Evolutionary conservation across 2,888 invertebrate genomes (phyloP).

Genomic region (Psylliodes chrysocephalus): DNA sequence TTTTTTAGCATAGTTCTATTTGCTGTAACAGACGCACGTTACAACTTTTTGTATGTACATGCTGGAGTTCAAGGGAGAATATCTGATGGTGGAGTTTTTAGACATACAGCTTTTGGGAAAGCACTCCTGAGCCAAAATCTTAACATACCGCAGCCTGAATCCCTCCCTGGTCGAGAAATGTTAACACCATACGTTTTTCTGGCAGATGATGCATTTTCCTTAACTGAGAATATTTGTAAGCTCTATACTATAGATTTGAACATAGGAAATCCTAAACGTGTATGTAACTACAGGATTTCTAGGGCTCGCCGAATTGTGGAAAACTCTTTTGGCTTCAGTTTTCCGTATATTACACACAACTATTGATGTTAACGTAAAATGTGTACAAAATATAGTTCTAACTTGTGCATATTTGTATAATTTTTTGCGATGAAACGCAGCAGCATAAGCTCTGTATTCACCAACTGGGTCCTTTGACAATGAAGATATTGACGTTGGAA

Average conservation of each 20-base stretch:
- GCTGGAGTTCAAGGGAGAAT: neutral
- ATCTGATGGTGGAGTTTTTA: neutral
- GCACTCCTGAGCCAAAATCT: neutral
- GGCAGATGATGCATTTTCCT: neutral
- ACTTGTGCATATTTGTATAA: conserved; percentile 7
- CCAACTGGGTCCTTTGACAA: conserved; percentile 10
- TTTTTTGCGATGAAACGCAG: conserved; percentile 7
- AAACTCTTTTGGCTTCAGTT: conserved; percentile 21
- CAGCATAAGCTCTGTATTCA: conserved; percentile 1
- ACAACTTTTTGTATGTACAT: neutral
- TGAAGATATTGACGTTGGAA: conserved; percentile 5
- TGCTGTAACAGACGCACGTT: neutral
- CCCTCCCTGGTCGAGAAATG: neutral
- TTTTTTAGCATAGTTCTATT: neutral
- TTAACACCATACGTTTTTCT: neutral
- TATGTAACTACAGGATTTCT: conserved; percentile 6
- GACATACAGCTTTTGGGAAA: neutral
- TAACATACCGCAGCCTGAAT: neutral
- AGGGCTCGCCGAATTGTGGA: conserved; percentile 18
- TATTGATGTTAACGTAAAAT: neutral
- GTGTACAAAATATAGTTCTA: conserved; percentile 14
- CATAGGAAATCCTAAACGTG: neutral
- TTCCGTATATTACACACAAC: conserved; percentile 10
- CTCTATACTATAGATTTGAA: neutral
- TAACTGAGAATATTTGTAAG: neutral